Evolutionary conservation across 2,113 vertebrate species (phyloP), one percentile per base, ranked within the genome.

Genomic region (Sinosuthora webbiana): DNA sequence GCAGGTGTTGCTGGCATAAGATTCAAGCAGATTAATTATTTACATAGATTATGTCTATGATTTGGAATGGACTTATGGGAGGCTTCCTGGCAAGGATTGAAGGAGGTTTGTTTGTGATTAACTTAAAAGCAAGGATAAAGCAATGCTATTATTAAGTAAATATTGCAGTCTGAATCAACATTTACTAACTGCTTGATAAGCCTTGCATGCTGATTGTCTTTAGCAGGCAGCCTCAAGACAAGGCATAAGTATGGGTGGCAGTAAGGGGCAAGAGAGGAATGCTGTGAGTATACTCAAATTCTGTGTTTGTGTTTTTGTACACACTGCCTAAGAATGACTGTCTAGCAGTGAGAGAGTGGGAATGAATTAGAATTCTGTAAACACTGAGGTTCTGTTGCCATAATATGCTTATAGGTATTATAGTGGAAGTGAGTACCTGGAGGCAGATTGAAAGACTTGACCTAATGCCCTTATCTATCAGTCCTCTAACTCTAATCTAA

Each of bases 371-470:
- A 97, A 95, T 94, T 97, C 88, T 98, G 94, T 94, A 97, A 98
- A 98, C 95, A 97, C 95, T 77, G 83, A 96, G 91, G 97, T 97
- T 96, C 93, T 94, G 80, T 96, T 98, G 93, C 82, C 67, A 79
- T 96, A 97, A 98, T 95, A 85, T 95, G 85, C 95, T 97, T 97
- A 97, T 91, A 94, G 83, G 89, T 90, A 95, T 97, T 96, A 95
- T 91, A 88, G 78, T 91, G 77, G 93, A 98, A 97, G 95, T 95
- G 89, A 97, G 95, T 95, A 91, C 96, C 90, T 95, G 59, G 85
- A 95, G 95, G 91, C 94, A 97, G 96, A 98, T 92, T 97, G 97
- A 97, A 97, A 90, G 90, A 95, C 95, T 97, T 98, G 97, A 98
- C 97, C 98, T 94, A 89, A 89, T 97, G 95, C 88, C 97, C 96